Evolutionary conservation across 2,888 invertebrate species (phyloP).

Genomic region (Perizoma affinitatum): DNA sequence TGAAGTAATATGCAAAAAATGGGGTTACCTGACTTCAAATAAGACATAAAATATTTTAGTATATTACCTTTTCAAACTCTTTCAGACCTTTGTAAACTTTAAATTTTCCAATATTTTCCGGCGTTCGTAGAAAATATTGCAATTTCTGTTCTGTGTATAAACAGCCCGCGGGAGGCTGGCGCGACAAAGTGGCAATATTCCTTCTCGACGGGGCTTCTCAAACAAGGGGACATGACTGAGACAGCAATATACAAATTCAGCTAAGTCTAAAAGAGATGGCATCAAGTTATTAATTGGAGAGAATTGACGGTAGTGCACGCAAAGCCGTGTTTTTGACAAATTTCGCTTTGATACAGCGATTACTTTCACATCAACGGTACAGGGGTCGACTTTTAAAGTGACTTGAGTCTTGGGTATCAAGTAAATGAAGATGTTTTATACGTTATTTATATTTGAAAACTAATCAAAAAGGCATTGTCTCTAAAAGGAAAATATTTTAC

Average conservation of each 20-base stretch:
- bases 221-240: conserved; percentile 75
- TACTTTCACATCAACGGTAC: conserved; percentile 79
- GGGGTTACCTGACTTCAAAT: no score
- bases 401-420: conserved; percentile 48
- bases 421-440: conserved; percentile 46
- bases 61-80: conserved; percentile 21
- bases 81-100: conserved; percentile 52
- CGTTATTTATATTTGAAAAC: conserved; percentile 17
- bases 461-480: no score
- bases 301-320: conserved; percentile 82
- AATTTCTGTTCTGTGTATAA: conserved; percentile 70
- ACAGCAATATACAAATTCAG: conserved; percentile 43
- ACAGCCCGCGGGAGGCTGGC: conserved; percentile 74
- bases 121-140: conserved; percentile 71
- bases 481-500: no score
- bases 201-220: conserved; percentile 80
- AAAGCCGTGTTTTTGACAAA: conserved; percentile 82
- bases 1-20: no score
- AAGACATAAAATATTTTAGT: background rate
- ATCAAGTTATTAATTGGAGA: conserved; percentile 80
- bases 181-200: conserved; percentile 84
- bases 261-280: conserved; percentile 51
- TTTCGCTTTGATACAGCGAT: conserved; percentile 82
- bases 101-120: conserved; percentile 65
- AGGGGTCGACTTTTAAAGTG: conserved; percentile 62